Base-by-base conservation (phyloP, 2,113 vertebrate genomes). In the Trematocara zebra region DNA sequence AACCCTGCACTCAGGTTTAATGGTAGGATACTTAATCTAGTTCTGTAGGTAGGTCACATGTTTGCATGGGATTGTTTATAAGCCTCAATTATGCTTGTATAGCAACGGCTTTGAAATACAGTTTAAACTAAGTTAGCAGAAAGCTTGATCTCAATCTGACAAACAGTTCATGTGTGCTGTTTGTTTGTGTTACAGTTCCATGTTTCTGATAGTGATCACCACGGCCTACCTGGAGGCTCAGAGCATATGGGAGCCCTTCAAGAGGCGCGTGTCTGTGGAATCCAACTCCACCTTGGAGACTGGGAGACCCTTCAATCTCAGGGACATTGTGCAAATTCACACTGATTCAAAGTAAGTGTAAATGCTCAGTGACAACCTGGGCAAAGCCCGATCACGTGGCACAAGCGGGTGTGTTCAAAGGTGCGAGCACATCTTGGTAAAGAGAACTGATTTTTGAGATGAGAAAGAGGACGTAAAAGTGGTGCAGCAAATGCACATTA, bases 171-270 rank as follows among this genome's bases (percentile, higher is more conserved):
- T 6, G 2, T 42, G 33, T 83, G n/a, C 74, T 5, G 67, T 72
- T 72, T 94, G 33, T 42, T 5, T 61, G 20, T 83, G 8, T 87
- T 47, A 9, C 94, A 99, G 99, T 86, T 97, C 95, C 17, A 98
- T 99, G 94, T 99, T 99, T 94, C 97, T 99, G 86, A 93, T 99
- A 95, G 99, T 99, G 76, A 98, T 99, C 53, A 97, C 96, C 95
- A 97, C 97, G 23, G 98, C 99, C 84, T 99, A 98, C 92, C 95
- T 99, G 95, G 99, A 99, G 96, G 99, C 99, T 91, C 97, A 99
- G 96, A 98, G 98, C 95, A 99, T 99, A 87, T 99, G 99, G 99
- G 98, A 99, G 93, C 98, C 98, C 20, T 99, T 99, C 94, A 97
- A 97, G 92, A 97, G 97, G 94, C 97, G 97, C 4, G 95, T 99